phyloP scores from a whole-genome alignment of 2,113 vertebrate species.

The Hippocampus guttulatus region DNA sequence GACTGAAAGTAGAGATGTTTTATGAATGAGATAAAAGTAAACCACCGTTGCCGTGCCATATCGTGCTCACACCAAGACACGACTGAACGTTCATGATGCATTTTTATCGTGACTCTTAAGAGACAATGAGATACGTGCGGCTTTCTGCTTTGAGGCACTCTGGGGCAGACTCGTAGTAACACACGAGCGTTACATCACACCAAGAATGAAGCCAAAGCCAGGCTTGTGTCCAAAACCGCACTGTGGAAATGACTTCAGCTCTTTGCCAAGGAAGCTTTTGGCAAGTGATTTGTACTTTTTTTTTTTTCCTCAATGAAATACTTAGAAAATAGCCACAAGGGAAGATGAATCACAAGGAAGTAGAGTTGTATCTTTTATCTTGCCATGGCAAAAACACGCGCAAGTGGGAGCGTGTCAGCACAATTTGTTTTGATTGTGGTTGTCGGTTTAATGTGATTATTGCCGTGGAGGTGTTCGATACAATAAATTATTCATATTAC shows the following conservation, averaged over 20 bases:
- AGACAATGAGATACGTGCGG: neutral
- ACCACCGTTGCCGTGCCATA: too few relatives aligned
- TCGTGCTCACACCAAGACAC: too few relatives aligned
- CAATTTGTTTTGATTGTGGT: neutral
- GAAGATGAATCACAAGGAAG: neutral
- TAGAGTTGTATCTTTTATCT: neutral
- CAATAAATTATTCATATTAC: neutral
- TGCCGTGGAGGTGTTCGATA: neutral
- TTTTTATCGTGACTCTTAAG: neutral
- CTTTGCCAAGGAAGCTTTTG: constrained; percentile 5
- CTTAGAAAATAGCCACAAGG: neutral
- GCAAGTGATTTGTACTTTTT: neutral
- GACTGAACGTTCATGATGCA: neutral
- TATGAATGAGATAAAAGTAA: too few relatives aligned
- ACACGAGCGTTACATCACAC: constrained; percentile 12
- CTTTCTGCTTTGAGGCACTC: neutral
- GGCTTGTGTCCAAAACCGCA: constrained; percentile 11
- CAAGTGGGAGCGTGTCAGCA: neutral
- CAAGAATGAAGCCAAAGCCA: constrained; percentile 6
- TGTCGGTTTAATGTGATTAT: neutral
- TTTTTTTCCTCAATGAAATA: neutral
- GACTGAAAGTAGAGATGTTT: too few relatives aligned
- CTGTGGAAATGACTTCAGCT: constrained; percentile 7
- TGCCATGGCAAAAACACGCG: neutral
- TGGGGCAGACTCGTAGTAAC: constrained; percentile 5